A percentile compares a stretch with the other conserved stretches of the same genome.
phyloP scores from a whole-genome alignment of 1,140 invertebrate species.

The Chironomus striatipennis region DNA sequence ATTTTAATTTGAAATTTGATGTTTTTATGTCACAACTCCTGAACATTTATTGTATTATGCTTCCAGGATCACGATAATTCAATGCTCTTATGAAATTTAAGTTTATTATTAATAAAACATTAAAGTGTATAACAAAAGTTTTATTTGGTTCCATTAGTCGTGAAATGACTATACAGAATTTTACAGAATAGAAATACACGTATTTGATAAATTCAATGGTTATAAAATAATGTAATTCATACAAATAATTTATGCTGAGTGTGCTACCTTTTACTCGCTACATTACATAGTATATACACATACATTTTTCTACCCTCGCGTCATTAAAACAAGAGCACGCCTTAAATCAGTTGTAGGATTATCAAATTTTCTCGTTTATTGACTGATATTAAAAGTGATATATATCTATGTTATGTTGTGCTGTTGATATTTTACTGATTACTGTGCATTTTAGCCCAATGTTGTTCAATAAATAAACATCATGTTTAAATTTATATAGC shows the following conservation, averaged over 20 bases:
- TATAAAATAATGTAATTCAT: not conserved
- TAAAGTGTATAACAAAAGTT: no score
- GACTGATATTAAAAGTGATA: not conserved
- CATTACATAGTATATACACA: not conserved
- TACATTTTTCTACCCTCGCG: not conserved
- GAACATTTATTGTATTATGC: no score
- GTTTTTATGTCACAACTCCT: no score
- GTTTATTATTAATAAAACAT: no score
- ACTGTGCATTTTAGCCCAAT: not conserved
- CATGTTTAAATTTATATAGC: slow-evolving; percentile 14
- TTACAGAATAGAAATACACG: no score
- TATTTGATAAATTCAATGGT: not conserved
- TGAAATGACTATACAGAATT: no score
- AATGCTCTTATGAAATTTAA: no score
- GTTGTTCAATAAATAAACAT: slow-evolving; percentile 14
- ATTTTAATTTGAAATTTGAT: no score
- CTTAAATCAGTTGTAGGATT: slow-evolving; percentile 13
- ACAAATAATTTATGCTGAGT: slow-evolving; percentile 8
- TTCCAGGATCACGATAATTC: no score
- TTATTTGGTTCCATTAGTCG: no score
- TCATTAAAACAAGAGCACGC: slow-evolving; percentile 12
- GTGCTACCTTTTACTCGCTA: not conserved
- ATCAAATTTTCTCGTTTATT: slow-evolving; percentile 14
- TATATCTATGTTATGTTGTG: not conserved
- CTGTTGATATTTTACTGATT: slow-evolving; percentile 5